Evolutionary conservation across 2,113 vertebrate genomes (phyloP).

Genomic region (Haplochromis burtoni): DNA sequence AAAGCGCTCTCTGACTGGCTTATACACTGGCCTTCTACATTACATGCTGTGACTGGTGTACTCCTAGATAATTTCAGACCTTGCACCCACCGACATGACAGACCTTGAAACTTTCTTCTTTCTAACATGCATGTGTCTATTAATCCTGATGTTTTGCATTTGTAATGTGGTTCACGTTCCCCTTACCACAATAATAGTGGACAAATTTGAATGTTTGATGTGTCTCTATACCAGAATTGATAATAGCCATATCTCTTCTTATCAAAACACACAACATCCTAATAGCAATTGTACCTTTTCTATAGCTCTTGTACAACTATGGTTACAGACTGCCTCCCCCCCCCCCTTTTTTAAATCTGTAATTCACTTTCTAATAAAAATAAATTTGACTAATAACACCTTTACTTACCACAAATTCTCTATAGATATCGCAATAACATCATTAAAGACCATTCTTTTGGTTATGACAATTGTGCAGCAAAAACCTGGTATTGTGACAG

Average conservation of each 20-base stretch:
- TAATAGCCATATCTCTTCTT: background rate
- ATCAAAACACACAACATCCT: background rate
- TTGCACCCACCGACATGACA: background rate
- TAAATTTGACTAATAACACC: background rate
- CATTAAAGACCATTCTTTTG: background rate
- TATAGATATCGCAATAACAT: background rate
- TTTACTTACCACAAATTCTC: background rate
- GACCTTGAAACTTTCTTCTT: background rate
- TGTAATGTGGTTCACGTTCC: background rate
- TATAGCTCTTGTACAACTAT: background rate
- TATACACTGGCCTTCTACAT: background rate
- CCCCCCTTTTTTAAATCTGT: accelerated
- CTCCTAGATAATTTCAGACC: background rate
- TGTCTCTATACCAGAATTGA: background rate
- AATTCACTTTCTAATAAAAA: background rate
- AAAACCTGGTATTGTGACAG: background rate
- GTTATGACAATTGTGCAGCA: background rate
- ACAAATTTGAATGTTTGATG: background rate
- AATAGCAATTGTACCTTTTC: background rate
- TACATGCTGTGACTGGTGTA: background rate
- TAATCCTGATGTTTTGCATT: background rate
- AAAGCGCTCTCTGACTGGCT: background rate
- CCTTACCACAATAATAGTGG: background rate
- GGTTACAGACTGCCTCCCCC: background rate
- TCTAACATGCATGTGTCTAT: background rate